A percentile compares a stretch with the other conserved stretches of the same genome.
These are phyloP conservation scores for Limnodromus scolopaceus DNA, from an alignment of 2,797 vertebrate genomes.

Conservation along the genomic window DNA sequence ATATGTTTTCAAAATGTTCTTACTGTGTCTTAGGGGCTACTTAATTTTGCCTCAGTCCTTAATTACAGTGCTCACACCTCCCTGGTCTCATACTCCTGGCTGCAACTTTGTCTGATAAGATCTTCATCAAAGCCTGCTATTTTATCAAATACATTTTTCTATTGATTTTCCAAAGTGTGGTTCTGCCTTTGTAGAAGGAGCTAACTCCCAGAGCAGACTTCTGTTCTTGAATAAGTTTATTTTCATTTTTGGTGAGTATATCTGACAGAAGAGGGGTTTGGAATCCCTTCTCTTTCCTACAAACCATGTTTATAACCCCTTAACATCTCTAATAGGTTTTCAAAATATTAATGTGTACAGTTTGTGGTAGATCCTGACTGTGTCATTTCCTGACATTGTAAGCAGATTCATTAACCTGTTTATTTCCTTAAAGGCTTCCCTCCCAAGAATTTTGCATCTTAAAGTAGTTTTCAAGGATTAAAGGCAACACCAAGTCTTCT, in stretches of 20 bases:
- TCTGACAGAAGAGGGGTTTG: neutral
- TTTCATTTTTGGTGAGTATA: neutral
- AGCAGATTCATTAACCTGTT: neutral
- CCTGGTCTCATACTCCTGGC: neutral
- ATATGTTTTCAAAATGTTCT: neutral
- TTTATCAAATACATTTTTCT: neutral
- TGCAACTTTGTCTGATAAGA: neutral
- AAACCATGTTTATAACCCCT: neutral
- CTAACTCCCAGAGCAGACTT: neutral
- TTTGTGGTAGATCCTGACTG: neutral
- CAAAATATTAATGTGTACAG: neutral
- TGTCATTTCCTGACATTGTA: neutral
- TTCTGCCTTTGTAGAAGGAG: neutral
- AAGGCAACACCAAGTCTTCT: neutral
- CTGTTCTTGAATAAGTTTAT: neutral
- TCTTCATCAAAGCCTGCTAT: neutral
- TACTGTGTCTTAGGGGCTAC: neutral
- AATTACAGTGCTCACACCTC: neutral
- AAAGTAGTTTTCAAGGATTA: neutral
- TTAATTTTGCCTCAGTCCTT: neutral
- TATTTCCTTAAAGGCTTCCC: neutral
- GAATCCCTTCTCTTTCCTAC: neutral
- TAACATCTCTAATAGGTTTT: neutral
- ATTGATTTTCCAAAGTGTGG: neutral
- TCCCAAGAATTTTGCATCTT: neutral